Evolutionary conservation across 1,140 invertebrate genomes (phyloP).

Genomic region (Pseudomyrmex gracilis): DNA sequence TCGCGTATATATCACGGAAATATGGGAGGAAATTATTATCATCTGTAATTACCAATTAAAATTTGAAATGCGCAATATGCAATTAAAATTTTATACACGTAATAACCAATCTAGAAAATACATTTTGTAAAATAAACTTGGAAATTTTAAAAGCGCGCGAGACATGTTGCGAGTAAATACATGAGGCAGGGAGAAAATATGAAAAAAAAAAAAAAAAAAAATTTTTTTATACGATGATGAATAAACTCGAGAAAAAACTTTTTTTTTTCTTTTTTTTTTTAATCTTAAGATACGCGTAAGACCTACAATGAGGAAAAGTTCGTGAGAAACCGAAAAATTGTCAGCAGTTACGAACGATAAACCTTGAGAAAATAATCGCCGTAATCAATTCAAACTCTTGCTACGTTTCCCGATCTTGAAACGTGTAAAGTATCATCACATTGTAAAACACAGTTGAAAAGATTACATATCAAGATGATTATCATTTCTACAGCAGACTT

Average conservation of each 20-base stretch:
- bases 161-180: conserved; percentile 38
- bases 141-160: conserved; percentile 40
- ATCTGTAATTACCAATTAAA: conserved; percentile 62
- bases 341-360: neutral
- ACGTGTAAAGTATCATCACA: neutral
- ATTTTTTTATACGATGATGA: too few relatives aligned
- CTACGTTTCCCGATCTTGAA: neutral
- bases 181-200: conserved; percentile 52
- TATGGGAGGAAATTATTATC: conserved; percentile 56
- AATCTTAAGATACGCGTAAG: too few relatives aligned
- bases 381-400: neutral
- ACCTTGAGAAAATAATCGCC: neutral
- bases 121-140: conserved; percentile 55
- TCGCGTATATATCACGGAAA: conserved; percentile 27
- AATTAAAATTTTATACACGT: conserved; percentile 59
- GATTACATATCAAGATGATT: neutral
- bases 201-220: conserved; percentile 38
- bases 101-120: conserved; percentile 54
- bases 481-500: neutral
- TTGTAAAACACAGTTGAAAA: conserved; percentile 1
- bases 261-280: too few relatives aligned
- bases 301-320: too few relatives aligned
- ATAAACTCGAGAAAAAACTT: too few relatives aligned
- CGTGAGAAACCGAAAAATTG: neutral
- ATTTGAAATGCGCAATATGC: conserved; percentile 59